A percentile compares a stretch with the other conserved stretches of the same genome.
Evolutionary conservation across 2,888 invertebrate genomes (phyloP).

Genomic region (Chironomus riparius): DNA sequence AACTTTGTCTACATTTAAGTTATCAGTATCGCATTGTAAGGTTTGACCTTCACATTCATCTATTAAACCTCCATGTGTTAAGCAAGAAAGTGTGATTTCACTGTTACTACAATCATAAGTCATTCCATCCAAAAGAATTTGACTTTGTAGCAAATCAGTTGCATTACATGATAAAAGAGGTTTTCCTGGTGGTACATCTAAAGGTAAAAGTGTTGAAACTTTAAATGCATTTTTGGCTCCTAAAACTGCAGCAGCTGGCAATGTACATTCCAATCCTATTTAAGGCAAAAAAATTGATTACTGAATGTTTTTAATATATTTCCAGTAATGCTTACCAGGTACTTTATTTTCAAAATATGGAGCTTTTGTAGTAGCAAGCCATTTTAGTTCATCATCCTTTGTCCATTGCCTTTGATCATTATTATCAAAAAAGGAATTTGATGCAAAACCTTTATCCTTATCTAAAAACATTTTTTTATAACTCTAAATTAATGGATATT

Average conservation of each 20-base stretch:
- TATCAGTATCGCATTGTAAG: neutral
- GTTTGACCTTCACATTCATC: conserved; percentile 1
- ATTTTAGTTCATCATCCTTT: conserved; percentile 6
- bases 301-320: neutral
- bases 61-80: neutral
- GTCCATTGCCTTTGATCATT: neutral
- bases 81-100: neutral
- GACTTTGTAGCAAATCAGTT: neutral
- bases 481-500: neutral
- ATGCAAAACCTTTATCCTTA: neutral
- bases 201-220: neutral
- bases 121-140: neutral
- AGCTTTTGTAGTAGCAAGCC: conserved; percentile 15
- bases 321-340: neutral
- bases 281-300: no score
- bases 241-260: conserved; percentile 3
- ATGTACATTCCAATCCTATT: neutral
- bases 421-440: neutral
- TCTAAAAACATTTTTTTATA: neutral
- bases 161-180: conserved; percentile 17
- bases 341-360: conserved; percentile 21
- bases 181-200: conserved; percentile 7
- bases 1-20: neutral
- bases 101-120: neutral
- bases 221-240: neutral